Conservation (phyloP, 1,140 invertebrate species). For the Xylocopa sonorina region DNA sequence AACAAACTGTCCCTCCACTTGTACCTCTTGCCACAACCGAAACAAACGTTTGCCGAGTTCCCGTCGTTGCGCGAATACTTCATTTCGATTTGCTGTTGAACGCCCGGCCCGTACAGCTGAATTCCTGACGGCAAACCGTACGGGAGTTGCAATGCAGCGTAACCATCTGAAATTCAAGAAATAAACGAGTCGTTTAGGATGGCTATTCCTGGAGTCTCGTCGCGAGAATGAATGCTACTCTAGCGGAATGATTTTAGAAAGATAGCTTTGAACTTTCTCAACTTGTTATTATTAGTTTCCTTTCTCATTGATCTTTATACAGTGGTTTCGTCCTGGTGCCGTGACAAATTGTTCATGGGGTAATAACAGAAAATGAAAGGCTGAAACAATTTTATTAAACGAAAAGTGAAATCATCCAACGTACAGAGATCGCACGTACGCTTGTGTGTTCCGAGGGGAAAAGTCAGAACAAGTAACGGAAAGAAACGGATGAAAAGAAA, state of each 20-base stretch:
- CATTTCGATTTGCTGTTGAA: not conserved
- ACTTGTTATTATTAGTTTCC: not conserved
- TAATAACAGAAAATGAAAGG: not conserved
- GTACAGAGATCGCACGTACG: not conserved
- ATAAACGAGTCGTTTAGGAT: constrained; percentile 26
- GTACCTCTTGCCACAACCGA: constrained; percentile 65
- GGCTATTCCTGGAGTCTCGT: not conserved
- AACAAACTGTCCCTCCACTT: constrained; percentile 59
- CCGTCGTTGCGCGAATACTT: constrained; percentile 12
- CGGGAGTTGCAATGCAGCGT: not conserved
- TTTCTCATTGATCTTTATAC: not conserved
- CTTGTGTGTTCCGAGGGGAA: not conserved
- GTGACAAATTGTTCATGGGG: not conserved
- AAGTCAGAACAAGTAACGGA: not conserved
- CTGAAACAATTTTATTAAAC: constrained; percentile 15
- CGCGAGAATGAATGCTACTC: not conserved
- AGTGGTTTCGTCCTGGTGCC: not conserved
- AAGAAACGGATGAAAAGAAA: not conserved
- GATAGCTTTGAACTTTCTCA: not conserved
- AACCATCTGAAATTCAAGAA: constrained; percentile 46
- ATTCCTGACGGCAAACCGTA: constrained; percentile 6
- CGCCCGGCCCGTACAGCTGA: not conserved
- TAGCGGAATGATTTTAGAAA: not conserved
- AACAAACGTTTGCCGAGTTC: constrained; percentile 48
- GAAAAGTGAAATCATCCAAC: not conserved